These are phyloP conservation scores for Pandion haliaetus DNA, from an alignment of 2,113 vertebrate genomes.

Conservation along the genomic window DNA sequence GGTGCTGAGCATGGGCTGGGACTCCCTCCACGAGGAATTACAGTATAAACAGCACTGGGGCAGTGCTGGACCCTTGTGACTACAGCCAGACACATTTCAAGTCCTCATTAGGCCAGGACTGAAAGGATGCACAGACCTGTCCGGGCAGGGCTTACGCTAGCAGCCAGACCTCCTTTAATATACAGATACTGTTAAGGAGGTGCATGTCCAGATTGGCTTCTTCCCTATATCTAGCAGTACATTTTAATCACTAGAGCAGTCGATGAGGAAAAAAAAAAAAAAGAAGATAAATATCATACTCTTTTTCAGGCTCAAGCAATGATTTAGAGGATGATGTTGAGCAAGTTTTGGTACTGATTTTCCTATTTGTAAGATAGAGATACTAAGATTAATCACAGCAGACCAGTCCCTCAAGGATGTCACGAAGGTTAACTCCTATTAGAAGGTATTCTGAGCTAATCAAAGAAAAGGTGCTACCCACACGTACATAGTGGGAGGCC, in stretches of 20 bases:
- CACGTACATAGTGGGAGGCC: slow-evolving; percentile 26
- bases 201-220: not conserved
- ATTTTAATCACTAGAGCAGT: not conserved
- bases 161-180: not conserved
- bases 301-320: not conserved
- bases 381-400: not conserved
- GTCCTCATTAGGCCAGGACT: not conserved
- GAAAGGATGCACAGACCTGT: not conserved
- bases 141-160: not conserved
- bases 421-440: slow-evolving; percentile 15
- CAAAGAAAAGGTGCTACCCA: slow-evolving; percentile 46
- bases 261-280: no score
- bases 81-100: not conserved
- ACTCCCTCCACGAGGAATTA: not conserved
- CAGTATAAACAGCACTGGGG: not conserved
- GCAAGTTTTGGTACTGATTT: slow-evolving; percentile 8
- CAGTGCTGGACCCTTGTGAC: not conserved
- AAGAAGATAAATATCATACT: not conserved
- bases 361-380: not conserved
- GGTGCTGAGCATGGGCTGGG: not conserved
- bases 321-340: not conserved
- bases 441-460: slow-evolving; percentile 41
- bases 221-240: not conserved
- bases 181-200: not conserved
- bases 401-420: not conserved